Base-by-base conservation (phyloP, 92 coral and sea anemone species). In the Montipora capitata region DNA sequence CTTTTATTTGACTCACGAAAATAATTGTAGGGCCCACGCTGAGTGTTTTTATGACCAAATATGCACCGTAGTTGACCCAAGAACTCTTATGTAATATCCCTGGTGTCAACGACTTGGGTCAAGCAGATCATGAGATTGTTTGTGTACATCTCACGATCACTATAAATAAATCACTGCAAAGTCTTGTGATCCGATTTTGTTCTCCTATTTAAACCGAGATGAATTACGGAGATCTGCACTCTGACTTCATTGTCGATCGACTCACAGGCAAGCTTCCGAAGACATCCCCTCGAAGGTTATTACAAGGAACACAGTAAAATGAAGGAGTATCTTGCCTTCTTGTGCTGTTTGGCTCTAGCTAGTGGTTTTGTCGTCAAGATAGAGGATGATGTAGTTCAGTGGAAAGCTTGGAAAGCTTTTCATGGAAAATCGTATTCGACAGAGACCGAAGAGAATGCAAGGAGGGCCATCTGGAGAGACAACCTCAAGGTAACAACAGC, bases 351-450 rank as follows among this genome's bases (percentile, higher is more conserved):
- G 54, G 68, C 92, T 2, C 71, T 80, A 9, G 90, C 92, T 11
- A 86, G 77, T 4, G 92, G 92, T 73, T 72, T 49, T 2, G 66
- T 74, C n/a, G 10, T 67, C 54, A 45, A 74, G 15, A 2, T 10
- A 1, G 45, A 61, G 5, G 92, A 83, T 0, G 89, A 83, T 58
- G 92, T 87, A 12, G 27, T 71, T 1, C 83, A 94, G 77, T 96
- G 98, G 98, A 40, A 83, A 10, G 98, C 96, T 5, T 96, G 98
- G 96, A 96, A 92, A 52, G 39, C 59, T 1, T 86, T 81, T 20
- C 95, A 94, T 63, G 83, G 78, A 45, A 96, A 94, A 76, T 49
- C 63, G 4, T 94, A 96, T 76, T 17, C 70, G 0, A 72, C 92
- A 3, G 67, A 69, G 56, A 59, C 39, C 13, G 96, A 96, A 57